A percentile compares a stretch with the other conserved stretches of the same genome.
phyloP scores from a whole-genome alignment of 2,888 invertebrate genomes.

The Mythimna ferrago region DNA sequence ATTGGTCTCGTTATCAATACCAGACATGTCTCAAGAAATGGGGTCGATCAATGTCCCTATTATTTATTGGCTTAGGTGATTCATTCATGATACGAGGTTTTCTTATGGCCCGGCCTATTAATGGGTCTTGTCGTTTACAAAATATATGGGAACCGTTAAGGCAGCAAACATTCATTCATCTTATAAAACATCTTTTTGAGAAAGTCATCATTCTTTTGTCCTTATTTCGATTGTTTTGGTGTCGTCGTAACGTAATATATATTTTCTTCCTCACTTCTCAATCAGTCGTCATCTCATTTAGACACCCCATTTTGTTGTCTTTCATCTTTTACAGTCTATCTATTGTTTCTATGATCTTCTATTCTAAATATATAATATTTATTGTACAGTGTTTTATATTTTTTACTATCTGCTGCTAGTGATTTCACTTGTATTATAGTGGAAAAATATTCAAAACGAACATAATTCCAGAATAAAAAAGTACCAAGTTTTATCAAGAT shows the following conservation, averaged over 20 bases:
- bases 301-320: background rate
- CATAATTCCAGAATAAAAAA: no score
- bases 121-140: background rate
- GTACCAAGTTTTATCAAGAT: no score
- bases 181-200: background rate
- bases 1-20: slow-evolving; percentile 59
- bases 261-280: background rate
- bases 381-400: no score
- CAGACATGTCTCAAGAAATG: slow-evolving; percentile 58
- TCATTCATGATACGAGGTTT: slow-evolving; percentile 11
- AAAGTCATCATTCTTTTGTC: background rate
- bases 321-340: background rate
- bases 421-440: no score
- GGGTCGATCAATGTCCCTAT: slow-evolving; percentile 55
- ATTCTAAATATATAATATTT: no score
- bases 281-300: background rate
- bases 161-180: background rate
- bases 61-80: slow-evolving; percentile 25
- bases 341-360: background rate
- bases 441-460: no score
- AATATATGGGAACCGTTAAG: background rate
- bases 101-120: slow-evolving; percentile 1
- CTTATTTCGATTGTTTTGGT: background rate
- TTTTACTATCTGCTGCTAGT: no score
- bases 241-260: background rate